Percentiles rank a stretch among this genome's conserved stretches.
Evolutionary conservation across 1,140 invertebrate genomes (phyloP).

Genomic region (Theocolax elegans): DNA sequence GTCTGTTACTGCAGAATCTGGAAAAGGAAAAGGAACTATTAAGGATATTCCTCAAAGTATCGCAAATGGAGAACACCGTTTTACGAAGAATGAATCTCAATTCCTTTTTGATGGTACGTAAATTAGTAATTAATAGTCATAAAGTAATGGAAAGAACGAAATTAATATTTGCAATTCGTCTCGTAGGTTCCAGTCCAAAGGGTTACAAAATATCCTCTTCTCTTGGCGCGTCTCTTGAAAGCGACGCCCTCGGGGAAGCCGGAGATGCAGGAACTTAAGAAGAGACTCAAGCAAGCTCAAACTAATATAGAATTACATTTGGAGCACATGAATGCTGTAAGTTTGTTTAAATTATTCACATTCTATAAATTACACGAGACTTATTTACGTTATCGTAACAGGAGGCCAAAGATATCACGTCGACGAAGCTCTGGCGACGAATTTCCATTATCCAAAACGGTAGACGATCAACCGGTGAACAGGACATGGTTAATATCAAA

Average conservation of each 20-base stretch:
- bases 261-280: constrained; percentile 79
- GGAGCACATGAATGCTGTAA: constrained; percentile 91
- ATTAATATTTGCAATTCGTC: constrained; percentile 20
- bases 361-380: too few species aligned
- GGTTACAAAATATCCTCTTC: constrained; percentile 92
- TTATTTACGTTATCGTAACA: constrained; percentile 51
- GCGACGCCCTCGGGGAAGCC: constrained; percentile 78
- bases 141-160: too few species aligned
- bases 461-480: constrained; percentile 77
- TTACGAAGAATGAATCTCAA: constrained; percentile 95
- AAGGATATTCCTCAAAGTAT: constrained; percentile 92
- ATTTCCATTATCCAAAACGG: constrained; percentile 83
- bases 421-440: constrained; percentile 87
- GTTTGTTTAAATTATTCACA: too few species aligned
- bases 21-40: constrained; percentile 96
- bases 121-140: constrained; percentile 11
- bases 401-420: constrained; percentile 88
- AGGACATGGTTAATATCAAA: constrained; percentile 88
- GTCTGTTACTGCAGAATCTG: constrained; percentile 86
- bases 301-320: constrained; percentile 92
- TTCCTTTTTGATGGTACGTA: constrained; percentile 91
- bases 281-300: constrained; percentile 84
- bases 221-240: constrained; percentile 89
- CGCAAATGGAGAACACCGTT: constrained; percentile 95
- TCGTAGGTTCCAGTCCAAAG: constrained; percentile 85